Percentiles rank a stretch among this genome's conserved stretches.
These are phyloP conservation scores for Branchellion lobata DNA, from an alignment of 2,888 invertebrate species.

Conservation along the genomic window DNA sequence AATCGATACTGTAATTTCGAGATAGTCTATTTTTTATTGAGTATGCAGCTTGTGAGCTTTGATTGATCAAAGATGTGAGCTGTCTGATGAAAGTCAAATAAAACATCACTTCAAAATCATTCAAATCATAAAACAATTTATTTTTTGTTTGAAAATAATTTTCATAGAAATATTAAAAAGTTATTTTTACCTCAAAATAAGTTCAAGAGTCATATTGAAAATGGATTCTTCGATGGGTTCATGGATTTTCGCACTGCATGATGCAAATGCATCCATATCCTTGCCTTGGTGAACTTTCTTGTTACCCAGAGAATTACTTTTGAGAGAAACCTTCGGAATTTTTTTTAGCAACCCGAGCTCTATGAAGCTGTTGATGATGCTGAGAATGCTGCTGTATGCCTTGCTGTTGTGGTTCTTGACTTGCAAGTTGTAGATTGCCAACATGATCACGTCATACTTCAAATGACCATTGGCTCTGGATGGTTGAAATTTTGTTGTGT, in stretches of 20 bases:
- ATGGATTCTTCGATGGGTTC: constrained; percentile 10
- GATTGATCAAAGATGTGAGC: too few species aligned
- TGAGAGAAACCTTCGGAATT: not conserved
- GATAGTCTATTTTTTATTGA: too few species aligned
- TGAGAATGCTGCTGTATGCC: constrained; percentile 88
- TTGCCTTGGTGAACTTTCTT: too few species aligned
- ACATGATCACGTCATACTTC: constrained; percentile 70
- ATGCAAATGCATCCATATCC: too few species aligned
- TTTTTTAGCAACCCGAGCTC: constrained; percentile 75
- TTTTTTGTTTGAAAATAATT: too few species aligned
- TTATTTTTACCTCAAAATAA: constrained; percentile 11
- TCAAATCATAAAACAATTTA: too few species aligned
- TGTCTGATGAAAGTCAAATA: too few species aligned
- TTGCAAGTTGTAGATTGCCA: constrained; percentile 47
- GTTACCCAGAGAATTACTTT: not conserved
- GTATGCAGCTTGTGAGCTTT: too few species aligned
- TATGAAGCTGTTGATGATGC: constrained; percentile 84
- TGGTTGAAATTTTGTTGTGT: too few species aligned
- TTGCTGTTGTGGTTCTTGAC: constrained; percentile 70
- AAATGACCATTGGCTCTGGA: constrained; percentile 78
- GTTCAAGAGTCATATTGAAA: constrained; percentile 18
- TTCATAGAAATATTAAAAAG: too few species aligned
- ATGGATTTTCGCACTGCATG: not conserved
- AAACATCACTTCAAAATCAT: too few species aligned
- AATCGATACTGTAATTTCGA: too few species aligned